A percentile compares a stretch with the other conserved stretches of the same genome.
phyloP scores from a whole-genome alignment of 1,140 invertebrate genomes.

The Triops longicaudatus region DNA sequence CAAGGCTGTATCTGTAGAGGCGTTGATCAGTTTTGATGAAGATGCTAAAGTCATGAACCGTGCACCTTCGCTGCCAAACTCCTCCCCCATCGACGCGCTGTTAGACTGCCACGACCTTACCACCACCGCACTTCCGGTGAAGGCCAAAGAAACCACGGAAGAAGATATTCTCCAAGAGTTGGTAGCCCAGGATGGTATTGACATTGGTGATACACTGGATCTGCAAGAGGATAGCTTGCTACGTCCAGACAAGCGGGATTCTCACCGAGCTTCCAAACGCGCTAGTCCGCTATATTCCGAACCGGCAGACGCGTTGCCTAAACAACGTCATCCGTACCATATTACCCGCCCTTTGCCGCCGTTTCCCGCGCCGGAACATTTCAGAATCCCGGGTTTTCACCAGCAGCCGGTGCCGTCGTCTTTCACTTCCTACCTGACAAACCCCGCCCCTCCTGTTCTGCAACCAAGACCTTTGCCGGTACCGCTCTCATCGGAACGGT shows the following conservation, averaged over 20 bases:
- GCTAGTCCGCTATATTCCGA: slow-evolving; percentile 81
- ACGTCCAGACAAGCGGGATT: slow-evolving; percentile 16
- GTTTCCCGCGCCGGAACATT: slow-evolving; percentile 23
- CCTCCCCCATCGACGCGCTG: slow-evolving; percentile 3
- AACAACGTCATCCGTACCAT: slow-evolving; percentile 39
- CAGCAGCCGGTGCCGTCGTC: slow-evolving; percentile 38
- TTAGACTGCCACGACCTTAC: slow-evolving; percentile 6
- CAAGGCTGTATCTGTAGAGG: not conserved
- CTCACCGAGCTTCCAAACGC: slow-evolving; percentile 13
- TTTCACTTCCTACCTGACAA: slow-evolving; percentile 31
- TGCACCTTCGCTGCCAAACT: not conserved
- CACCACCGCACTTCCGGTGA: not conserved
- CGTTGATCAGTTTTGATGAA: slow-evolving; percentile 16
- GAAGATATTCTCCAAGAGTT: slow-evolving; percentile 14
- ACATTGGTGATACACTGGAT: slow-evolving; percentile 17
- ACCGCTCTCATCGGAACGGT: slow-evolving; percentile 20
- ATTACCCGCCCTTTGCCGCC: slow-evolving; percentile 40
- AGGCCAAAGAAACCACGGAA: not conserved
- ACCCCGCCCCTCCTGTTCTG: not conserved
- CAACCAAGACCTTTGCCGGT: slow-evolving; percentile 20
- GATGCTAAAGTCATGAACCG: not conserved
- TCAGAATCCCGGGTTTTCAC: slow-evolving; percentile 37
- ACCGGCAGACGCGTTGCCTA: slow-evolving; percentile 69
- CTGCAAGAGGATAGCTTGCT: not conserved
- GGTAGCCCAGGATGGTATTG: not conserved